Evolutionary conservation across 2,888 invertebrate species (phyloP).

Genomic region (Ophion slaviceki): DNA sequence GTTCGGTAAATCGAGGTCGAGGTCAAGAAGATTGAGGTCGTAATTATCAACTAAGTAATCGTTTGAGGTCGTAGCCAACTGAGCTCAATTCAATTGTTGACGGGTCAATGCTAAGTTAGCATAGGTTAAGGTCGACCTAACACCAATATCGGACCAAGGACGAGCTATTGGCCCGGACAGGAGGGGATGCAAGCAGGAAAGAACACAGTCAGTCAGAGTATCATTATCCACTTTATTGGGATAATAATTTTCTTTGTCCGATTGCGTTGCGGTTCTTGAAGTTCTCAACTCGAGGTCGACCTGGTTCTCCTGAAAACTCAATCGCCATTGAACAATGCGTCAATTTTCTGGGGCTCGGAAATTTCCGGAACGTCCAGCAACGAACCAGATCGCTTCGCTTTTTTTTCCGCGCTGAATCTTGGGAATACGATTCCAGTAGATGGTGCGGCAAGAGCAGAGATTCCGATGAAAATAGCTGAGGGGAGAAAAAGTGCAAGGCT

Average conservation of each 20-base stretch:
- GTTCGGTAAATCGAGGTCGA: too few relatives aligned
- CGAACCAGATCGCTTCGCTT: conserved; percentile 1
- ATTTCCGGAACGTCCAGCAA: background rate
- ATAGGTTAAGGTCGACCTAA: background rate
- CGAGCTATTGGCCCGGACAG: background rate
- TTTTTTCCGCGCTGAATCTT: conserved; percentile 23
- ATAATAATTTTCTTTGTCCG: background rate
- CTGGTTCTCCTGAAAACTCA: background rate
- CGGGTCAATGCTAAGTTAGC: too few relatives aligned
- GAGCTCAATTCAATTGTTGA: too few relatives aligned
- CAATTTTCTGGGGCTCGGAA: background rate
- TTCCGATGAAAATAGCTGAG: conserved; percentile 27
- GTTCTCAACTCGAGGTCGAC: background rate
- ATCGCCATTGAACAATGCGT: background rate
- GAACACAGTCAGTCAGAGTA: background rate
- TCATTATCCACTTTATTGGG: background rate
- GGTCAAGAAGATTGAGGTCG: too few relatives aligned
- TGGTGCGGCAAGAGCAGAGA: conserved; percentile 23
- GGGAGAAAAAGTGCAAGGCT: conserved; percentile 34
- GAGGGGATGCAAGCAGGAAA: background rate
- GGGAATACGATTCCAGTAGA: conserved; percentile 22
- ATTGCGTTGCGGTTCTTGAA: background rate
- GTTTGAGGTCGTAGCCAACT: too few relatives aligned
- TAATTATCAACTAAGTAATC: too few relatives aligned
- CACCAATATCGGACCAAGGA: background rate